Conservation (phyloP, 2,888 invertebrate species). For the Dasysyrphus albostriatus region DNA sequence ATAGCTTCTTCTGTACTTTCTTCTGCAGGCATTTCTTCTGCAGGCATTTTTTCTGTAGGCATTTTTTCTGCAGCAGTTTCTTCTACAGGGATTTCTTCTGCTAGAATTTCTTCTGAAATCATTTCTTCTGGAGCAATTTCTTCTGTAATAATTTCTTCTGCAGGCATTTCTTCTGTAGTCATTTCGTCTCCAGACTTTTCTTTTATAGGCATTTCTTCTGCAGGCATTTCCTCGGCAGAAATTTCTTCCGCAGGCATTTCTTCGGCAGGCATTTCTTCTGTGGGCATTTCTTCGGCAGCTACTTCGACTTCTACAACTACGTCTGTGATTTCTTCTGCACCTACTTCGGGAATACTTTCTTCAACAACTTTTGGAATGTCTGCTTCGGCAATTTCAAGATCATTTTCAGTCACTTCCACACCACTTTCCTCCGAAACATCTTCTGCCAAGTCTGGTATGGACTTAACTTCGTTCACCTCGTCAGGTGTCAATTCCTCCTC, state of each 20-base stretch:
- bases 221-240: too few relatives aligned
- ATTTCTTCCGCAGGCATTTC: too few relatives aligned
- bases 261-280: neutral
- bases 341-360: neutral
- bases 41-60: neutral
- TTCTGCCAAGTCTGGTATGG: neutral
- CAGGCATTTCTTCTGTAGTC: too few relatives aligned
- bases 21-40: neutral
- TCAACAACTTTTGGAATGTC: constrained; percentile 2
- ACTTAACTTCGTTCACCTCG: neutral
- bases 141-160: too few relatives aligned
- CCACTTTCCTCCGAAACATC: constrained; percentile 1
- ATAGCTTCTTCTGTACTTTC: neutral
- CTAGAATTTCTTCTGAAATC: neutral
- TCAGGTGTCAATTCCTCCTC: neutral
- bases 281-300: neutral
- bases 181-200: too few relatives aligned
- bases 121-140: neutral
- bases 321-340: neutral
- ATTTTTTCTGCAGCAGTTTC: neutral
- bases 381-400: constrained; percentile 26
- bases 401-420: constrained; percentile 3
- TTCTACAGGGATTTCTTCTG: neutral
- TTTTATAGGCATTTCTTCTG: too few relatives aligned
- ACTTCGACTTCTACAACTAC: neutral